Conservation (phyloP, 2,797 vertebrate species). For the Sebastes hopkinsi region DNA sequence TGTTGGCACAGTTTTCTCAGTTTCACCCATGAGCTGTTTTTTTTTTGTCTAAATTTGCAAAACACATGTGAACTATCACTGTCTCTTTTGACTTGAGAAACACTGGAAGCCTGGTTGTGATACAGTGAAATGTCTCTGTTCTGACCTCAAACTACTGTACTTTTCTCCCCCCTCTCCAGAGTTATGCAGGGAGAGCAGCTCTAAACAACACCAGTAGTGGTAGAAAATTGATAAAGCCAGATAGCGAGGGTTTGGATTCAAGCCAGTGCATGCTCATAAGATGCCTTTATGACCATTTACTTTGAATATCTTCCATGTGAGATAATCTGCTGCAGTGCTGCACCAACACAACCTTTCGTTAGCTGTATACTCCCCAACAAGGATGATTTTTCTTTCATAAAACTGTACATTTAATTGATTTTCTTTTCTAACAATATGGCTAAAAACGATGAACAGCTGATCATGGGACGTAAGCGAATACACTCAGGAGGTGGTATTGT, state of each 20-base stretch:
- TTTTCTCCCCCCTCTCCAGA: not conserved
- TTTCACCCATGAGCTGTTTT: not conserved
- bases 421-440: constrained; percentile 9
- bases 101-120: not conserved
- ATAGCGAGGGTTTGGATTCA: not conserved
- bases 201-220: not conserved
- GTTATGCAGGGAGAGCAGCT: not conserved
- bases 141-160: not conserved
- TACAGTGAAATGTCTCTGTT: not conserved
- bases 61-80: not conserved
- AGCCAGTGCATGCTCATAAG: not conserved
- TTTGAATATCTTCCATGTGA: not conserved
- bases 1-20: not conserved
- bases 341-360: not conserved
- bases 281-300: not conserved
- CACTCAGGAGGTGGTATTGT: not conserved
- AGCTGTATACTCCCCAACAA: not conserved
- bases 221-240: not conserved
- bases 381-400: not conserved
- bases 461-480: constrained; percentile 3
- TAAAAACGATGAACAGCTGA: constrained; percentile 13
- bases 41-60: not conserved
- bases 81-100: constrained; percentile 3
- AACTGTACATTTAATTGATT: constrained; percentile 28
- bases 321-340: constrained; percentile 2